Conservation (phyloP, 2,113 vertebrate species). For the Reinhardtius hippoglossoides region DNA sequence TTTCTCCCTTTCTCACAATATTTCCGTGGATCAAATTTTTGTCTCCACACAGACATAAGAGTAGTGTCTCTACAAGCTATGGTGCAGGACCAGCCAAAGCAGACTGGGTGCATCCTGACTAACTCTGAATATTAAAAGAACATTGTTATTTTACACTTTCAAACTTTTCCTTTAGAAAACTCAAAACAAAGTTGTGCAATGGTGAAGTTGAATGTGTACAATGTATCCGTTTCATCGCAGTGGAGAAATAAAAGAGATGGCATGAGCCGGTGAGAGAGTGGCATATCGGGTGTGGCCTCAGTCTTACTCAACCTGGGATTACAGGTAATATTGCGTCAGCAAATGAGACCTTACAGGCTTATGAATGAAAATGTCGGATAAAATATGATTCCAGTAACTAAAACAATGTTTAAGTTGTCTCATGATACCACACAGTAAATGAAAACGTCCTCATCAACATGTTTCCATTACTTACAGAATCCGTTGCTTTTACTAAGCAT, state of each 20-base stretch:
- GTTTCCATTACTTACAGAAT: too few species aligned
- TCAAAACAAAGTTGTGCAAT: neutral
- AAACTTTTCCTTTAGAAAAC: conserved; percentile 1
- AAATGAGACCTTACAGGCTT: conserved; percentile 10
- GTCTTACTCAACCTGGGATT: conserved; percentile 29
- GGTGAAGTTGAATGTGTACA: neutral
- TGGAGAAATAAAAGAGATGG: neutral
- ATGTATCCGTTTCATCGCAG: neutral
- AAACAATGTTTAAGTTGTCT: neutral
- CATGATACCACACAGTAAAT: neutral
- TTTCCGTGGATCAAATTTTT: neutral
- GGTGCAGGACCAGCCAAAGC: neutral
- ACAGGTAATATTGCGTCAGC: conserved; percentile 7
- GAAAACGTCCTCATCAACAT: neutral
- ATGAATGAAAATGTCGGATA: conserved; percentile 23
- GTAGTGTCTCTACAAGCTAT: neutral
- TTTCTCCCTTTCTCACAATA: neutral
- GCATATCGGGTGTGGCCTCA: conserved; percentile 30
- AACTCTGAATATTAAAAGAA: neutral
- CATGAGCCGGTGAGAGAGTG: neutral
- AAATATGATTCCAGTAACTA: neutral
- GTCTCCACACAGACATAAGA: neutral
- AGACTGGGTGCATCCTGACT: neutral
- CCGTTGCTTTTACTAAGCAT: too few species aligned
- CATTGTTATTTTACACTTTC: neutral